A percentile compares a stretch with the other conserved stretches of the same genome.
Conservation (phyloP, 1,140 invertebrate genomes). For the Drosophila miranda region DNA sequence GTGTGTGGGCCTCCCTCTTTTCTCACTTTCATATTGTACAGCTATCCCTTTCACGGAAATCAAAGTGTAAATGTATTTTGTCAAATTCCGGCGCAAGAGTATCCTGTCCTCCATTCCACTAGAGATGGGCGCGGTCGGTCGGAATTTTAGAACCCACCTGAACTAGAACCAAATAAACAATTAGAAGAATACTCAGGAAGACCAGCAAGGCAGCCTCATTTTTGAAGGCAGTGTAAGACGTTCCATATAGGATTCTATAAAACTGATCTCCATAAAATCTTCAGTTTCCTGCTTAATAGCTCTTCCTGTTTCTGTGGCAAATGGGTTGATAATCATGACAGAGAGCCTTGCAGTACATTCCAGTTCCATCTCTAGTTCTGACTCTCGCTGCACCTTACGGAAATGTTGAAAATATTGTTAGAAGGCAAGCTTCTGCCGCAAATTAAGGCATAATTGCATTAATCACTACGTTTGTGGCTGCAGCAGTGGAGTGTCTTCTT, state of each 20-base stretch:
- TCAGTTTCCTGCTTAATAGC: no score
- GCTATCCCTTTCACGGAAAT: conserved; percentile 44
- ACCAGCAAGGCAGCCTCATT: no score
- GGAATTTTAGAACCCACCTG: no score
- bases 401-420: conserved; percentile 65
- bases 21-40: not conserved
- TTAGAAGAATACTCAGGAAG: no score
- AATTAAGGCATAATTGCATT: conserved; percentile 79
- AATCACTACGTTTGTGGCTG: conserved; percentile 63
- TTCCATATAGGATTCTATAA: no score
- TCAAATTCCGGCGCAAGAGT: conserved; percentile 53
- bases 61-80: conserved; percentile 74
- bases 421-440: conserved; percentile 39
- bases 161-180: no score
- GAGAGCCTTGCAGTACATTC: no score
- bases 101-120: conserved; percentile 29
- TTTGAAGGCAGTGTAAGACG: no score
- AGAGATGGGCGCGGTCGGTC: no score
- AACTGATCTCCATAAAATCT: no score
- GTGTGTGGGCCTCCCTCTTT: not conserved
- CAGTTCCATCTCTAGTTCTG: not conserved
- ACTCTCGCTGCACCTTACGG: conserved; percentile 17
- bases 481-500: conserved; percentile 1
- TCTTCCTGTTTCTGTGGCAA: no score
- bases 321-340: no score